Evolutionary conservation across 1,140 invertebrate genomes (phyloP).

Genomic region (Drosophila lowei): DNA sequence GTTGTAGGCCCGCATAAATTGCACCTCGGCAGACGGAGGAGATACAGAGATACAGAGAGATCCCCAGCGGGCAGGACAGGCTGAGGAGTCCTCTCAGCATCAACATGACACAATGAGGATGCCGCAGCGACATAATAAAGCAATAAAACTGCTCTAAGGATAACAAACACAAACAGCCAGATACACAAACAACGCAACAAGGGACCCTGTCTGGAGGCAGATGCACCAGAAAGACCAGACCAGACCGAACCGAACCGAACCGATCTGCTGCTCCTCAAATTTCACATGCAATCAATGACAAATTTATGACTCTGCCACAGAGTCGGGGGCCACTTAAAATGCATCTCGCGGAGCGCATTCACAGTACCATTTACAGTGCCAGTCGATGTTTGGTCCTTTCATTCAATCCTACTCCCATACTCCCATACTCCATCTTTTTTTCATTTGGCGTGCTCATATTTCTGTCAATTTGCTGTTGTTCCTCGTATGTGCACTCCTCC

Average conservation of each 20-base stretch:
- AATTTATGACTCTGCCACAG: slow-evolving; percentile 68
- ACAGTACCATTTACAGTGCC: not conserved
- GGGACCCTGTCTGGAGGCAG: slow-evolving; percentile 18
- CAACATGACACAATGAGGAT: slow-evolving; percentile 48
- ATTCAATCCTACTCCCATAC: not conserved
- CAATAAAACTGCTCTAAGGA: slow-evolving; percentile 70
- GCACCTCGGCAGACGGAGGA: slow-evolving; percentile 14
- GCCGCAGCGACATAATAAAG: slow-evolving; percentile 70
- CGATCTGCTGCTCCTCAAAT: slow-evolving; percentile 52
- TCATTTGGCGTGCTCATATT: slow-evolving; percentile 65
- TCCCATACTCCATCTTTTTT: slow-evolving; percentile 13
- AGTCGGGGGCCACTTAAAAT: slow-evolving; percentile 30
- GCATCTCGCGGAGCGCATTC: slow-evolving; percentile 18
- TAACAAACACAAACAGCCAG: slow-evolving; percentile 63
- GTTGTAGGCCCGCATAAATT: slow-evolving; percentile 57
- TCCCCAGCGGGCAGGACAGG: too few species aligned
- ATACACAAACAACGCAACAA: slow-evolving; percentile 41
- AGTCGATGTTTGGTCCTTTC: slow-evolving; percentile 8
- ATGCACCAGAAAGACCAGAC: slow-evolving; percentile 18
- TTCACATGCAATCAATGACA: slow-evolving; percentile 81
- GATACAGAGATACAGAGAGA: slow-evolving; percentile 16
- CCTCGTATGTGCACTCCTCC: slow-evolving; percentile 7
- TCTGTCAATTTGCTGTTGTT: slow-evolving; percentile 72
- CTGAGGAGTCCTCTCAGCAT: slow-evolving; percentile 17
- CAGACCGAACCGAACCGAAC: too few species aligned